Conservation (phyloP, 1,140 invertebrate genomes). For the Drosophila nigromelanica region DNA sequence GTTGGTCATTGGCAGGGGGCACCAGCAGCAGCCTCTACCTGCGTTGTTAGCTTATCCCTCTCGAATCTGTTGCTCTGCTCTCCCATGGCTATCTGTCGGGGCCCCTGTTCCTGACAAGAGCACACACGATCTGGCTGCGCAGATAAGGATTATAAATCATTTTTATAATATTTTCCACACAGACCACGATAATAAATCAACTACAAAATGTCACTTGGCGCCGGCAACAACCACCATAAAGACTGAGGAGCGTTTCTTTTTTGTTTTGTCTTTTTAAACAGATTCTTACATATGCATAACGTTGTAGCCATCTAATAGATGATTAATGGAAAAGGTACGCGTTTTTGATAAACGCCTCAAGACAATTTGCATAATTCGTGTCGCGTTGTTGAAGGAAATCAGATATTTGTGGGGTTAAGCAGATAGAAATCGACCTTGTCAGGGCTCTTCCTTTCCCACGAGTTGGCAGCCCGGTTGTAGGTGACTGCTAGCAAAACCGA, state of each 20-base stretch:
- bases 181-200: conserved; percentile 73
- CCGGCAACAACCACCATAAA: conserved; percentile 57
- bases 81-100: conserved; percentile 18
- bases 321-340: conserved; percentile 75
- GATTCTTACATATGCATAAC: conserved; percentile 69
- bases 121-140: conserved; percentile 65
- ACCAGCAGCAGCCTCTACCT: conserved; percentile 7
- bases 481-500: neutral
- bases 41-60: conserved; percentile 9
- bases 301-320: conserved; percentile 57
- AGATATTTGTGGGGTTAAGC: neutral
- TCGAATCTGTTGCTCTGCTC: conserved; percentile 31
- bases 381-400: conserved; percentile 41
- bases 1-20: neutral
- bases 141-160: conserved; percentile 82
- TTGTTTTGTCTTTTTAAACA: conserved; percentile 38
- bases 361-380: conserved; percentile 74
- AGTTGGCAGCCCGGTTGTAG: neutral
- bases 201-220: conserved; percentile 75
- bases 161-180: conserved; percentile 77
- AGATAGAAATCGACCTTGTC: conserved; percentile 50
- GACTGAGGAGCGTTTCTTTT: conserved; percentile 17
- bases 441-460: conserved; percentile 11
- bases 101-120: conserved; percentile 16
- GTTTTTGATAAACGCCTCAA: conserved; percentile 63